These are phyloP conservation scores for Opisthocomus hoazin DNA, from an alignment of 2,113 vertebrate species.

Conservation along the genomic window DNA sequence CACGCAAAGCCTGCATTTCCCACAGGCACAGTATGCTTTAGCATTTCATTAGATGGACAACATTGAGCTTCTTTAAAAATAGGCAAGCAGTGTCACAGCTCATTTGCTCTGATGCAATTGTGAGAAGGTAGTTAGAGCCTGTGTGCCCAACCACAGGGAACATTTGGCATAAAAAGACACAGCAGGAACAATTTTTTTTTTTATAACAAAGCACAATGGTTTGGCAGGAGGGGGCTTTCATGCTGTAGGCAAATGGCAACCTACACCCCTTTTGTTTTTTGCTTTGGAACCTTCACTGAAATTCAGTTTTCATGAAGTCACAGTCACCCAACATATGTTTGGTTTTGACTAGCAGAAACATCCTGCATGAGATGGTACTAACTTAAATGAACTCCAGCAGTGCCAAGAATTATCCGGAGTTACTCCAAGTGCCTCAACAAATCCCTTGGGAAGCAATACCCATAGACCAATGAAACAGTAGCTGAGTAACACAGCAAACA, in stretches of 20 bases:
- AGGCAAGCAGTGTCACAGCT: conserved; percentile 29
- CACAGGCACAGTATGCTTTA: not conserved
- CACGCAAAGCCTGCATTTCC: not conserved
- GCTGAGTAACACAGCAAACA: not conserved
- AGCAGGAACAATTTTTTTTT: not conserved
- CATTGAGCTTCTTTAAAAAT: conserved; percentile 2
- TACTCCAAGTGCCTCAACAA: not conserved
- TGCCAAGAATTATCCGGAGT: not conserved
- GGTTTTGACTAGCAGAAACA: not conserved
- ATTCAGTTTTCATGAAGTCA: not conserved
- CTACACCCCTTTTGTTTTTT: not conserved
- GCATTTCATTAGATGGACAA: conserved; percentile 39
- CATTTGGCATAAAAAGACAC: not conserved
- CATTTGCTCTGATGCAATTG: not conserved
- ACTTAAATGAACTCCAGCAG: not conserved
- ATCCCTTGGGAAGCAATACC: not conserved
- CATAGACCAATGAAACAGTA: not conserved
- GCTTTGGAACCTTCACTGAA: not conserved
- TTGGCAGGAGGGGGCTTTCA: not conserved
- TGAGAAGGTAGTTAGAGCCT: not conserved
- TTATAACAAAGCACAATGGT: not conserved
- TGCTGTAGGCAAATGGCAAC: not conserved
- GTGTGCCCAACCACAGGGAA: not conserved
- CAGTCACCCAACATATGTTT: not conserved
- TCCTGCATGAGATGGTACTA: not conserved